Evolutionary conservation across 1,140 invertebrate species (phyloP), one percentile per base, ranked within the genome.

Genomic region (Bombus terrestris): DNA sequence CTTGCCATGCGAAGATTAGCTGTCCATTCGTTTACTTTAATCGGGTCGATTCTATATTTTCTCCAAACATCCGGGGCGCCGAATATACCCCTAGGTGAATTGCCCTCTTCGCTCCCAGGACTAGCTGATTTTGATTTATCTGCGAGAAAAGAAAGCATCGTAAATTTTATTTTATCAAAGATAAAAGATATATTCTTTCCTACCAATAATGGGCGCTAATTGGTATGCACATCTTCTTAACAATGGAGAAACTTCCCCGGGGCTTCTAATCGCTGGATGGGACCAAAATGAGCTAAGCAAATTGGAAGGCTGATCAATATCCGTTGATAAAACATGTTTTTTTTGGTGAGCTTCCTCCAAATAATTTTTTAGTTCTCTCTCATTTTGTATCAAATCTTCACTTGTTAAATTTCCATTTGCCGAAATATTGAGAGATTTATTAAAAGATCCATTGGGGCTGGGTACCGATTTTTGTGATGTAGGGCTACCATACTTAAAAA

Each of bases 21-120:
- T 89, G 96, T 97, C 96, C 96, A 97, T 92, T 97, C 95, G 74
- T 96, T 97, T 32, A 97, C 95, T 85, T 95, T 95, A 57, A 94
- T 94, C 43, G 95, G 95, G 94, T 97, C 96, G 18, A 97, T 93
- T 89, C 96, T 95, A 64, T 97, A 96, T 53, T 96, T 95, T 88
- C 96, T 95, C 96, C 96, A 97, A 73, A 96, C 94, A 88, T 96
- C 96, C 62, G 95, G 93, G 41, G 94, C 92, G 37, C 94, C 93
- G 76, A 94, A 93, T 68, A 93, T 92, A 71, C 95, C 93, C 71
- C 95, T 94, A n/a, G 95, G 94, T 22, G 95, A 95, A 64, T 92
- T 94, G 86, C 95, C 95, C 88, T 96, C 96, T 86, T 96, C 96
- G 3, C 92, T 92, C 13, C 93, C 94, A 39, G 96, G 94, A 93